Conservation (phyloP, 2,888 invertebrate species). For the Perdita meconis region DNA sequence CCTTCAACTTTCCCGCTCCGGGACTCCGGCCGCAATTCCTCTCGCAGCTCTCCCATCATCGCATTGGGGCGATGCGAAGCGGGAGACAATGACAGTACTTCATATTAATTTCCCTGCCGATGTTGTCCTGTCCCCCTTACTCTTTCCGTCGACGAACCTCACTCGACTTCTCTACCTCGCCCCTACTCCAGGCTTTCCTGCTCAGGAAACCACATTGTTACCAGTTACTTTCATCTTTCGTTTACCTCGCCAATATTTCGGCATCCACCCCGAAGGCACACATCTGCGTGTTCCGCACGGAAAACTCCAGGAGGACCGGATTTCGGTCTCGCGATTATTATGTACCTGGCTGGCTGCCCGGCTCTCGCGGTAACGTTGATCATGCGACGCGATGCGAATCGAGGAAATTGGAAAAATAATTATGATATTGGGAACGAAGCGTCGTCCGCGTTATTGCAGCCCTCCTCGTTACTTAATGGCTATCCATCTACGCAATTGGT, state of each 20-base stretch:
- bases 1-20: slow-evolving; percentile 61
- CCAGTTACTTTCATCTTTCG: slow-evolving; percentile 74
- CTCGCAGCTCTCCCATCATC: slow-evolving; percentile 64
- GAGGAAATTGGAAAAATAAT: slow-evolving; percentile 11
- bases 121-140: slow-evolving; percentile 51
- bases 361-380: slow-evolving; percentile 1
- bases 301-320: slow-evolving; percentile 15
- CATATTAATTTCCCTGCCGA: slow-evolving; percentile 77
- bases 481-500: not conserved
- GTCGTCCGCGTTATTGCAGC: not conserved
- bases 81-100: slow-evolving; percentile 76
- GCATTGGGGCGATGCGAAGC: slow-evolving; percentile 65
- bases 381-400: not conserved
- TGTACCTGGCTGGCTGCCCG: not conserved
- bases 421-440: slow-evolving; percentile 4
- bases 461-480: not conserved
- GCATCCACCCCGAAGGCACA: slow-evolving; percentile 17
- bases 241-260: slow-evolving; percentile 63
- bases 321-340: slow-evolving; percentile 8
- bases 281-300: slow-evolving; percentile 20
- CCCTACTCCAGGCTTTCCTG: slow-evolving; percentile 22
- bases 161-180: slow-evolving; percentile 34
- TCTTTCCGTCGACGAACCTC: slow-evolving; percentile 52
- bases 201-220: slow-evolving; percentile 74
- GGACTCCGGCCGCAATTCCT: slow-evolving; percentile 70